A percentile compares a stretch with the other conserved stretches of the same genome.
Conservation (phyloP, 2,113 vertebrate genomes). For the Campylomormyrus numenius region DNA sequence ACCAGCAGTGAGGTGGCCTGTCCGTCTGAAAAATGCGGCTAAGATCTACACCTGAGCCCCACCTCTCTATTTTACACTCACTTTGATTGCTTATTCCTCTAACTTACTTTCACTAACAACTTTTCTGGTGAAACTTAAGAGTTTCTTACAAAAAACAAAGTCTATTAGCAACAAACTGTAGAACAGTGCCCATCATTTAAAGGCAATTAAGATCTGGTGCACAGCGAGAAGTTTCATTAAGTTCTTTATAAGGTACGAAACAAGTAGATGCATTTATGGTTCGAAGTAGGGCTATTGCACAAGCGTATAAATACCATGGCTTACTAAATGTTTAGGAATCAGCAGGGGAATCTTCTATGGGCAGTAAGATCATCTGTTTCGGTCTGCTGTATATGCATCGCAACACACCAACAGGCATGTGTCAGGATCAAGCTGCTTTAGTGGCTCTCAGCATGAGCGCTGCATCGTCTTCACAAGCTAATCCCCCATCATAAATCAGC, state of each 20-base stretch:
- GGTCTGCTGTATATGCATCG: neutral
- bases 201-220: neutral
- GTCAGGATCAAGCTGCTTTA: neutral
- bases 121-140: neutral
- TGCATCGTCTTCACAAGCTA: neutral
- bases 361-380: neutral
- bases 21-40: constrained; percentile 9
- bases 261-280: neutral
- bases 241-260: neutral
- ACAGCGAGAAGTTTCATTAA: neutral
- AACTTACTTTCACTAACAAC: neutral
- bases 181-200: neutral
- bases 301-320: neutral
- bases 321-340: constrained; percentile 1
- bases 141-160: neutral
- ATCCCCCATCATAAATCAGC: neutral
- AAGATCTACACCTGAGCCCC: neutral
- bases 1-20: constrained; percentile 17
- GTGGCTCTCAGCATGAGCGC: neutral
- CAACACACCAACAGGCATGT: neutral
- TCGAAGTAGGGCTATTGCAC: neutral
- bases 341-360: neutral
- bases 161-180: neutral
- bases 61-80: neutral
- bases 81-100: neutral